Conservation (phyloP, 2,113 vertebrate genomes). For the Neodon shergylaensis region DNA sequence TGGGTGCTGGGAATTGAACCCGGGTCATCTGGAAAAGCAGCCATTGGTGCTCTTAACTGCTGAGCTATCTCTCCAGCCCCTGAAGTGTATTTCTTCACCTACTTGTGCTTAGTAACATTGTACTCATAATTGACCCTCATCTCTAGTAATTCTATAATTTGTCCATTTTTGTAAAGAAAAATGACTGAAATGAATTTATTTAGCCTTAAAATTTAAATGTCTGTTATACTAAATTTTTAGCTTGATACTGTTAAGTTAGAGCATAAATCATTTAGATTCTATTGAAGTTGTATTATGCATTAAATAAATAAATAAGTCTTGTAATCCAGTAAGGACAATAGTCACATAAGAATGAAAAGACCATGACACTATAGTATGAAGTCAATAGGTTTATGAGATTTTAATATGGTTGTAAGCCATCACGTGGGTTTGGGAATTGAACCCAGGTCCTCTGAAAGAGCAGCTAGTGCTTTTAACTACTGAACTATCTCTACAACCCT, state of each 20-base stretch:
- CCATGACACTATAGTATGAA: neutral
- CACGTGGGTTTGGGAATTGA: neutral
- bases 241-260: neutral
- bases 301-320: neutral
- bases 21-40: neutral
- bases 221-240: conserved; percentile 17
- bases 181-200: conserved; percentile 15
- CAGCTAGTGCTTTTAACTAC: neutral
- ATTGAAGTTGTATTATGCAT: neutral
- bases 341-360: neutral
- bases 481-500: neutral
- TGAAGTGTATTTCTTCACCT: neutral
- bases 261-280: conserved; percentile 20
- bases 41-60: neutral
- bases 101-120: conserved; percentile 22
- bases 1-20: neutral
- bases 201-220: conserved; percentile 48
- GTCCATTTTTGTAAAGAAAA: neutral
- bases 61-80: neutral
- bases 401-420: neutral
- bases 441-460: neutral
- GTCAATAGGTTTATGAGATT: neutral
- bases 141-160: neutral
- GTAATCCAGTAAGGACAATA: neutral
- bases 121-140: conserved; percentile 1